Percentiles rank a stretch among this genome's conserved stretches.
Conservation (phyloP, 2,888 invertebrate genomes). For the Yponomeuta plumbellus region DNA sequence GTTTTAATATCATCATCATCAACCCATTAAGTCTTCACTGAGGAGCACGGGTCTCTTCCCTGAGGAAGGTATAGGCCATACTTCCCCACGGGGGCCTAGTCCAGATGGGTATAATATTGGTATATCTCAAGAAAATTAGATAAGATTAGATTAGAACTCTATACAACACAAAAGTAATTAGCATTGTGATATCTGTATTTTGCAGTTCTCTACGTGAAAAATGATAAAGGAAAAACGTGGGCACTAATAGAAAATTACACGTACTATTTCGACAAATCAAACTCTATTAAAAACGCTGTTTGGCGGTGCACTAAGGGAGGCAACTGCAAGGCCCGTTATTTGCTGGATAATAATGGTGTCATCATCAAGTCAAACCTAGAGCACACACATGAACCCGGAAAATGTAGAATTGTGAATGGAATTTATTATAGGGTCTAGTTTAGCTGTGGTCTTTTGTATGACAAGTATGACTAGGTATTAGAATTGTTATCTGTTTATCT, state of each 20-base stretch:
- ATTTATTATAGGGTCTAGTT: slow-evolving; percentile 28
- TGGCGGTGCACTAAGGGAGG: not conserved
- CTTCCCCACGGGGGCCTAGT: no score
- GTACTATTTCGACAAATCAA: not conserved
- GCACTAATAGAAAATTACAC: not conserved
- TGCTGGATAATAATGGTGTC: slow-evolving; percentile 22
- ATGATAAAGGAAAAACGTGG: not conserved
- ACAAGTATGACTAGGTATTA: not conserved
- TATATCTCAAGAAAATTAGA: no score
- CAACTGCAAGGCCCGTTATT: not conserved
- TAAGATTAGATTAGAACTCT: no score
- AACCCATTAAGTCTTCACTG: no score
- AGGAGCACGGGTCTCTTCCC: no score
- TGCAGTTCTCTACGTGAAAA: not conserved
- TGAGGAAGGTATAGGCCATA: no score
- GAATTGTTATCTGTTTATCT: not conserved
- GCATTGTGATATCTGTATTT: not conserved
- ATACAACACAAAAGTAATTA: not conserved
- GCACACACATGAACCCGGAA: slow-evolving; percentile 28
- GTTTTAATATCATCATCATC: no score
- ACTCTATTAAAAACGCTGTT: not conserved
- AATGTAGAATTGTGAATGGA: slow-evolving; percentile 29
- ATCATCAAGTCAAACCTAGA: slow-evolving; percentile 19
- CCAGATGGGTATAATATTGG: no score
- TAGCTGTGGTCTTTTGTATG: not conserved